These are phyloP conservation scores for Brotula barbata DNA, from an alignment of 2,797 vertebrate species.

Conservation along the genomic window DNA sequence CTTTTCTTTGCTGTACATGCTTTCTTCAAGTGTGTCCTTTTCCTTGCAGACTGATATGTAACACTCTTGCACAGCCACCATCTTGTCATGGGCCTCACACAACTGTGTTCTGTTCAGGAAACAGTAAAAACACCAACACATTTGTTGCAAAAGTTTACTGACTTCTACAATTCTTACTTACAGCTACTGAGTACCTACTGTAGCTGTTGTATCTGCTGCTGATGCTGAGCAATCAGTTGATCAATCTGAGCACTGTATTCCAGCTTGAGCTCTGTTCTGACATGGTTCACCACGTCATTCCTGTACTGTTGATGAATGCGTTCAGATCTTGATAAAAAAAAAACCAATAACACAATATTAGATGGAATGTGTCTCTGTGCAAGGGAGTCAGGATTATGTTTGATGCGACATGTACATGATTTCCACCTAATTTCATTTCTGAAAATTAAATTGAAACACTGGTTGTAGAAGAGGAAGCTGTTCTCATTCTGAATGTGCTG, in stretches of 20 bases:
- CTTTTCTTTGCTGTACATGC: slow-evolving; percentile 69
- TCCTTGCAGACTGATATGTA: slow-evolving; percentile 92
- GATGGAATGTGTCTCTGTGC: no score
- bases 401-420: no score
- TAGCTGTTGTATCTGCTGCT: slow-evolving; percentile 78
- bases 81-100: slow-evolving; percentile 83
- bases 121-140: not conserved
- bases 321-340: slow-evolving; percentile 79
- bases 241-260: slow-evolving; percentile 79
- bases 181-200: slow-evolving; percentile 76
- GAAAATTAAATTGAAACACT: no score
- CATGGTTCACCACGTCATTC: slow-evolving; percentile 86
- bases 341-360: not conserved
- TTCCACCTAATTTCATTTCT: no score
- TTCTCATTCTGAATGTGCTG: no score
- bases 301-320: slow-evolving; percentile 89
- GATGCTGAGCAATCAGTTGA: slow-evolving; percentile 77
- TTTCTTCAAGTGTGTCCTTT: slow-evolving; percentile 84
- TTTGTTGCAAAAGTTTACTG: not conserved
- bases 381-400: not conserved
- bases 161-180: not conserved
- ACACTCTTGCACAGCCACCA: slow-evolving; percentile 87
- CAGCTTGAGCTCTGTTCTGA: slow-evolving; percentile 80
- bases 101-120: slow-evolving; percentile 78
- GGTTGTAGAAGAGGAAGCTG: no score